phyloP scores from a whole-genome alignment of 2,888 invertebrate species.

The Drosophila mimetica region DNA sequence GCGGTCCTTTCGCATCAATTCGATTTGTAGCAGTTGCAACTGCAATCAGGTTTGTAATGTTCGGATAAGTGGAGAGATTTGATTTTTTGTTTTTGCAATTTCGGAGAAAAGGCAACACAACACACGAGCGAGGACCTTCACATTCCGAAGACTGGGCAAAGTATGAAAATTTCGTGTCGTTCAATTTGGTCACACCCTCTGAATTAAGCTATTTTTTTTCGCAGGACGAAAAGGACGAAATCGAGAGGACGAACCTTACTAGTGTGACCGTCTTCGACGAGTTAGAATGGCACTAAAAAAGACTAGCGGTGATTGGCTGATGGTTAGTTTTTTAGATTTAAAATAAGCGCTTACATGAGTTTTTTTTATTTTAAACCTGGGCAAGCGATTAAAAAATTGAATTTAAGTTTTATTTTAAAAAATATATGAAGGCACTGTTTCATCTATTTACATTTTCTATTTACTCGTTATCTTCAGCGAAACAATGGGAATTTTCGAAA shows the following conservation, averaged over 20 bases:
- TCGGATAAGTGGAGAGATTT: conserved; percentile 16
- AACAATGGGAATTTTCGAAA: neutral
- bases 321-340: too few relatives aligned
- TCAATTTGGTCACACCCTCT: conserved; percentile 85
- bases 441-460: too few relatives aligned
- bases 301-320: too few relatives aligned
- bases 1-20: conserved; percentile 9
- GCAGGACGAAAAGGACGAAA: conserved; percentile 58
- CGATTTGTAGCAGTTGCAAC: conserved; percentile 7
- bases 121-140: conserved; percentile 78
- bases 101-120: conserved; percentile 40
- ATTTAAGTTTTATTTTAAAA: too few relatives aligned
- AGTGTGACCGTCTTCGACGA: conserved; percentile 12
- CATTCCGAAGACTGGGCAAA: conserved; percentile 83
- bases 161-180: conserved; percentile 83
- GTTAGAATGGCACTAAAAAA: neutral
- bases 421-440: too few relatives aligned
- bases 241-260: too few relatives aligned
- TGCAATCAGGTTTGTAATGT: conserved; percentile 5
- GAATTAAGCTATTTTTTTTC: conserved; percentile 69
- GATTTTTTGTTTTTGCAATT: conserved; percentile 44
- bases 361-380: too few relatives aligned
- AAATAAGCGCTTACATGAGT: too few relatives aligned
- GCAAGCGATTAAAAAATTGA: too few relatives aligned
- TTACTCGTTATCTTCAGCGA: neutral